Percentiles rank a stretch among this genome's conserved stretches.
Conservation (phyloP, 2,113 vertebrate species). For the Kryptolebias marmoratus region DNA sequence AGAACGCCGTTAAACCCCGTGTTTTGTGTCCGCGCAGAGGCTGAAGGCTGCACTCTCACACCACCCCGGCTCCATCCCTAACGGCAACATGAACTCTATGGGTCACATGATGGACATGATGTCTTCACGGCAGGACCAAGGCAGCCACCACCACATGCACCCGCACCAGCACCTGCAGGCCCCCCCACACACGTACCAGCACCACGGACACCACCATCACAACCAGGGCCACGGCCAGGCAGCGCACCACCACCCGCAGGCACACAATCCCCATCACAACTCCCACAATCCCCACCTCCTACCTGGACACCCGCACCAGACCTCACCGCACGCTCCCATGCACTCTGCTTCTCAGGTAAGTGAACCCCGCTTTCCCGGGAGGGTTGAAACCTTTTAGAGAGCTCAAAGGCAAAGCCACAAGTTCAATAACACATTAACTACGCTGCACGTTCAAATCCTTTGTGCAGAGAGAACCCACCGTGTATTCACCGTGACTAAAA, state of each 20-base stretch:
- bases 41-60: conserved; percentile 96
- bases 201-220: conserved; percentile 84
- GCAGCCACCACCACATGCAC: conserved; percentile 92
- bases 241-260: conserved; percentile 90
- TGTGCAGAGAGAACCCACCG: conserved; percentile 14
- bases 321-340: conserved; percentile 89
- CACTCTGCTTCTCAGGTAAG: conserved; percentile 94
- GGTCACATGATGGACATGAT: conserved; percentile 99
- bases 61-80: conserved; percentile 92
- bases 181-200: conserved; percentile 89
- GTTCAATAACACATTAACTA: conserved; percentile 60
- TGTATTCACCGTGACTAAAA: conserved; percentile 23
- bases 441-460: conserved; percentile 45
- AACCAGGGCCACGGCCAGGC: conserved; percentile 89
- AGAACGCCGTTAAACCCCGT: conserved; percentile 11
- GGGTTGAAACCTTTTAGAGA: not conserved
- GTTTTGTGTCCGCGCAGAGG: conserved; percentile 82
- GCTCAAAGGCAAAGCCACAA: conserved; percentile 33
- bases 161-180: conserved; percentile 97
- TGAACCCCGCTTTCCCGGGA: conserved; percentile 1
- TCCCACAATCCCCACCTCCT: conserved; percentile 94
- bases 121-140: conserved; percentile 91
- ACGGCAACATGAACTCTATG: conserved; percentile 98
- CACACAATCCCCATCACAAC: conserved; percentile 91
- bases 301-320: conserved; percentile 91